phyloP scores from a whole-genome alignment of 2,888 invertebrate genomes.

The Lamproptera curius region DNA sequence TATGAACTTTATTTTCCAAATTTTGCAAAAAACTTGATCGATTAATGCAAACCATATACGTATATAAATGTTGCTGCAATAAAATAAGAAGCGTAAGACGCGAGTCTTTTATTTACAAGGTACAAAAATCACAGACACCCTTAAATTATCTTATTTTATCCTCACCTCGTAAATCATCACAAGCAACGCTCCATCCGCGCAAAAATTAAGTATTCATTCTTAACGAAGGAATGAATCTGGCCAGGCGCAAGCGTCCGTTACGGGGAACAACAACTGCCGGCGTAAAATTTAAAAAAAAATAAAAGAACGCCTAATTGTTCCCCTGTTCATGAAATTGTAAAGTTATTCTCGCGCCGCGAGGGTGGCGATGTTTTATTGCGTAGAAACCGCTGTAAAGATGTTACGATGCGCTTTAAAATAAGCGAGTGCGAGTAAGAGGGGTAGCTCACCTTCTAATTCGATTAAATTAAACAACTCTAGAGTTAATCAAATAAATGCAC shows the following conservation, averaged over 20 bases:
- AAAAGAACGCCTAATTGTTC: constrained; percentile 75
- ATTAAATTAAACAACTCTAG: constrained; percentile 78
- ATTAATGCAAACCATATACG: no score
- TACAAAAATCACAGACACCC: no score
- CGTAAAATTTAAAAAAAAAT: constrained; percentile 69
- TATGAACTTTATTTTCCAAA: no score
- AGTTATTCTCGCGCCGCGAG: constrained; percentile 68
- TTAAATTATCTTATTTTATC: constrained; percentile 19
- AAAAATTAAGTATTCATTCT: constrained; percentile 74
- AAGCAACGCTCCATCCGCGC: constrained; percentile 62
- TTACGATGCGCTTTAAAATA: constrained; percentile 73
- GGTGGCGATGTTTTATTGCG: constrained; percentile 75
- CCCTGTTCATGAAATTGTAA: constrained; percentile 77
- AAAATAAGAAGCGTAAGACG: no score
- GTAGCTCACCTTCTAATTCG: constrained; percentile 72
- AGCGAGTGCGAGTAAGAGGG: constrained; percentile 53
- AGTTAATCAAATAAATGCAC: constrained; percentile 79
- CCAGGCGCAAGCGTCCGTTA: constrained; percentile 44
- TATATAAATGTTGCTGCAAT: no score
- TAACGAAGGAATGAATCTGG: constrained; percentile 69
- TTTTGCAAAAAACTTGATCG: no score
- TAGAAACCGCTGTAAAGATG: constrained; percentile 77
- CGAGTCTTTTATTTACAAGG: no score
- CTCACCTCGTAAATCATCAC: constrained; percentile 49
- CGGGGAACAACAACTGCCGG: constrained; percentile 68